Evolutionary conservation across 2,888 invertebrate species (phyloP).

Genomic region (Erebia aethiops): DNA sequence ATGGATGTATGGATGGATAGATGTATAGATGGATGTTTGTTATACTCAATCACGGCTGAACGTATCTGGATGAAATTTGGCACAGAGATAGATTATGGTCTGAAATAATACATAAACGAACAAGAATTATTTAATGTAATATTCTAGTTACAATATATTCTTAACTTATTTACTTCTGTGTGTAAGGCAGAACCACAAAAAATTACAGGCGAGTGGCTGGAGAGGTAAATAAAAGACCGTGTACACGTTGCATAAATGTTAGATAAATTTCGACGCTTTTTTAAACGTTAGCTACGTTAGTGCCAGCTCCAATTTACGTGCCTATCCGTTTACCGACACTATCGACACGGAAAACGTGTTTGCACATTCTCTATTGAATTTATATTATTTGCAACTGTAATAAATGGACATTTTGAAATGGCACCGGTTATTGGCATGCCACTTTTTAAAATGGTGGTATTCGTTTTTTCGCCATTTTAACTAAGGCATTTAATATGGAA

Average conservation of each 20-base stretch:
- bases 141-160: too few relatives aligned
- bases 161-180: not conserved
- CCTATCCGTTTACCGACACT: not conserved
- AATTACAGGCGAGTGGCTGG: not conserved
- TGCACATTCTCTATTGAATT: conserved; percentile 14
- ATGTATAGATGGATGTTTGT: too few relatives aligned
- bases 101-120: too few relatives aligned
- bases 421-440: not conserved
- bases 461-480: too few relatives aligned
- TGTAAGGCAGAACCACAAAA: not conserved
- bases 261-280: conserved; percentile 5
- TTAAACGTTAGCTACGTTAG: not conserved
- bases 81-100: too few relatives aligned
- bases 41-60: too few relatives aligned
- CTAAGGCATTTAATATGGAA: too few relatives aligned
- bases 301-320: not conserved
- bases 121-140: too few relatives aligned
- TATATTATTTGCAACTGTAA: not conserved
- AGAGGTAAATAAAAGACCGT: not conserved
- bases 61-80: too few relatives aligned
- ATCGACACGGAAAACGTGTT: not conserved
- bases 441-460: not conserved
- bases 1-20: too few relatives aligned
- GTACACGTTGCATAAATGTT: not conserved
- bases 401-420: conserved; percentile 1